Conservation (phyloP, 1,140 invertebrate species). For the Chymomyza costata region DNA sequence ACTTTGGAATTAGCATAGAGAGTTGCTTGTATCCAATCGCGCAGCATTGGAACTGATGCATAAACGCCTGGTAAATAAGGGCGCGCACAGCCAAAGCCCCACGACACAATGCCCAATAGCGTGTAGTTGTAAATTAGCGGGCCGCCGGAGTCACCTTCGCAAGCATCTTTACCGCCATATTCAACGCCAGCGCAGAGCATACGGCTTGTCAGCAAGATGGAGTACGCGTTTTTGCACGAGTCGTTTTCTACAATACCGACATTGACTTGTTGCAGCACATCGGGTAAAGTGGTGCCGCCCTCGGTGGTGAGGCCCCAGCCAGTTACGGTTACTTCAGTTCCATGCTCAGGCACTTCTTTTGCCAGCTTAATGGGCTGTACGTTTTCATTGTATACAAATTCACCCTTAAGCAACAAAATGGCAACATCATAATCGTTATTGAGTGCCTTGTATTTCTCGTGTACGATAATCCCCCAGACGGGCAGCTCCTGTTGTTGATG, state of each 20-base stretch:
- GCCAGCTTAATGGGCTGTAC: conserved; percentile 25
- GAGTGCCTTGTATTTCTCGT: conserved; percentile 6
- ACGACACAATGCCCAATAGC: conserved; percentile 79
- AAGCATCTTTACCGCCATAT: conserved; percentile 74
- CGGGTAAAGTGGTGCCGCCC: conserved; percentile 14
- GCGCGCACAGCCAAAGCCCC: conserved; percentile 80
- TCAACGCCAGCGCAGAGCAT: conserved; percentile 77
- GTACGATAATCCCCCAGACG: conserved; percentile 6
- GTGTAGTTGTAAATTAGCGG: conserved; percentile 52
- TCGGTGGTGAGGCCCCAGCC: conserved; percentile 21
- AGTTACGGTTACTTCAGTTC: conserved; percentile 12
- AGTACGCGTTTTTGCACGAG: conserved; percentile 4
- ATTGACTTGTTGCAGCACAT: conserved; percentile 18
- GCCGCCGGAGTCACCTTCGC: conserved; percentile 72
- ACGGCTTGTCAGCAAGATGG: conserved; percentile 60
- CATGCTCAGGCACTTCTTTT: conserved; percentile 2
- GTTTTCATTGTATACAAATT: conserved; percentile 7
- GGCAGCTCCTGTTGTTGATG: conserved; percentile 1
- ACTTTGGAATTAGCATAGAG: no score
- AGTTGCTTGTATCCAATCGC: conserved; percentile 74
- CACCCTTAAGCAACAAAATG: conserved; percentile 6
- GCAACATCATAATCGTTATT: conserved; percentile 24
- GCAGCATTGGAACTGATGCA: conserved; percentile 77
- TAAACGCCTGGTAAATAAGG: conserved; percentile 80
- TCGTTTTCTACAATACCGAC: conserved; percentile 4